Evolutionary conservation across 2,113 vertebrate species (phyloP).

Genomic region (Paedocypris sp.): DNA sequence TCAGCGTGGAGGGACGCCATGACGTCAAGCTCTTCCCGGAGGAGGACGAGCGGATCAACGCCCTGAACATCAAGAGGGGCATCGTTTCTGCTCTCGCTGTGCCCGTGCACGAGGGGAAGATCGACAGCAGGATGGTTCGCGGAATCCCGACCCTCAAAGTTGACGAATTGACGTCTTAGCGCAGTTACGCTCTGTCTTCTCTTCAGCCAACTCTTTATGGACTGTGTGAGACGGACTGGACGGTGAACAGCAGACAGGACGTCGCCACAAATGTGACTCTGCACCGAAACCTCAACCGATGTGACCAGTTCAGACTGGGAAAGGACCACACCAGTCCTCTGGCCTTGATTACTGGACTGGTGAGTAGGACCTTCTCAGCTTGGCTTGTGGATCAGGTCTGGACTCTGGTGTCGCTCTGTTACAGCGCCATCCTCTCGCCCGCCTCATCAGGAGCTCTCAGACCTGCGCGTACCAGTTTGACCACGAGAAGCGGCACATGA

Average conservation of each 20-base stretch:
- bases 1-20: constrained; percentile 62
- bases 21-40: constrained; percentile 74
- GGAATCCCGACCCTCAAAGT: not conserved
- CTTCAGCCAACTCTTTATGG: constrained; percentile 80
- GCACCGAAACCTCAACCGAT: constrained; percentile 68
- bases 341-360: constrained; percentile 75
- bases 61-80: constrained; percentile 90
- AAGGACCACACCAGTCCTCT: constrained; percentile 73
- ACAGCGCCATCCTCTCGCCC: constrained; percentile 66
- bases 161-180: not conserved
- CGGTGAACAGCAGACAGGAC: constrained; percentile 58
- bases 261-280: constrained; percentile 68
- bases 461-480: constrained; percentile 81
- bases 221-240: constrained; percentile 69
- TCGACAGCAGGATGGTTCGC: constrained; percentile 52
- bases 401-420: constrained; percentile 21
- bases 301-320: constrained; percentile 70
- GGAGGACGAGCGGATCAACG: constrained; percentile 66
- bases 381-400: too few species aligned
- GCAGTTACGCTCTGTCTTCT: too few species aligned
- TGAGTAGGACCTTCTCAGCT: constrained; percentile 42
- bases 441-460: constrained; percentile 75
- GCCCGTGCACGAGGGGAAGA: constrained; percentile 63
- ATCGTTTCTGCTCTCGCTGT: constrained; percentile 80
- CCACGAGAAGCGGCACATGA: constrained; percentile 68